Conservation (phyloP, 2,113 vertebrate species). For the Podarcis cretensis region DNA sequence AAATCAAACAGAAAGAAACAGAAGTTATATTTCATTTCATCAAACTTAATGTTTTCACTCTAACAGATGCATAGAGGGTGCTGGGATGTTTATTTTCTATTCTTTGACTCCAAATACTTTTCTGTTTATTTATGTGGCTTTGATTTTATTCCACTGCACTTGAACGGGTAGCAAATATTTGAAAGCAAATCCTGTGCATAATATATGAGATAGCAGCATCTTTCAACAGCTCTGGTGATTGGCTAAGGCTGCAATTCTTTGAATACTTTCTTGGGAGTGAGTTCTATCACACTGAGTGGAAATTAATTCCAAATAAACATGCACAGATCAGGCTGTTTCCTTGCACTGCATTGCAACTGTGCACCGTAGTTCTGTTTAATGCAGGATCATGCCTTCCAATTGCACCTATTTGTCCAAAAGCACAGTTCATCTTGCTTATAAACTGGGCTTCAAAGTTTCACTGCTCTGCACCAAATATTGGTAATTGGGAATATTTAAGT, state of each 20-base stretch:
- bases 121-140: not conserved
- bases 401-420: not conserved
- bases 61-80: slow-evolving; percentile 19
- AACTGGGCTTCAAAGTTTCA: not conserved
- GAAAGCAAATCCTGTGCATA: not conserved
- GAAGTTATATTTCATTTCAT: not conserved
- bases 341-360: not conserved
- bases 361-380: not conserved
- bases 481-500: not conserved
- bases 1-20: not conserved
- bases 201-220: not conserved
- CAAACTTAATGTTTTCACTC: slow-evolving; percentile 14
- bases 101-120: slow-evolving; percentile 31
- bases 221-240: not conserved
- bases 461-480: not conserved
- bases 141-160: not conserved
- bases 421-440: not conserved
- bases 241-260: not conserved
- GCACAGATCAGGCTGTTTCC: not conserved
- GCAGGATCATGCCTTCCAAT: not conserved
- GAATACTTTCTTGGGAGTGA: not conserved
- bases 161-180: slow-evolving; percentile 4
- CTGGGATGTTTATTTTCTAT: not conserved
- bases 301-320: not conserved
- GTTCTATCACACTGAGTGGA: not conserved